Conservation (phyloP, 1,140 invertebrate genomes). For the Drosophila dunni region DNA sequence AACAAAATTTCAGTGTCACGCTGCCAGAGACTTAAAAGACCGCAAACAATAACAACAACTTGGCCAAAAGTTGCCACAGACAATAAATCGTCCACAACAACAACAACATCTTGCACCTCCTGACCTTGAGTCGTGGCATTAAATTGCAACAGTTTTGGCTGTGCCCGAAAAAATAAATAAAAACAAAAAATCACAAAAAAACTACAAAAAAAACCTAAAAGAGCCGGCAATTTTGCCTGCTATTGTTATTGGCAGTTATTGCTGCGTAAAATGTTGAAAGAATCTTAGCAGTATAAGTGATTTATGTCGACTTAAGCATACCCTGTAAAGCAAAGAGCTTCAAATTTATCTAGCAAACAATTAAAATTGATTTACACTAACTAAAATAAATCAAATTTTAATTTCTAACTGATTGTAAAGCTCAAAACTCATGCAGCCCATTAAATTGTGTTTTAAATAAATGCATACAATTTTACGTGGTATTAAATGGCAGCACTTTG, state of each 20-base stretch:
- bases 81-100: conserved; percentile 58
- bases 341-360: background rate
- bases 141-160: conserved; percentile 58
- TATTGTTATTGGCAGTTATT: conserved; percentile 48
- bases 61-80: conserved; percentile 39
- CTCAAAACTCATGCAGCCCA: too few relatives aligned
- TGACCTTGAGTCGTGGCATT: conserved; percentile 68
- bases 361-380: too few relatives aligned
- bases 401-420: too few relatives aligned
- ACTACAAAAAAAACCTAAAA: background rate
- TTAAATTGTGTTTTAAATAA: background rate
- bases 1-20: conserved; percentile 67
- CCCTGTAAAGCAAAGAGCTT: background rate
- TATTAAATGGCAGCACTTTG: conserved; percentile 4
- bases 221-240: conserved; percentile 28
- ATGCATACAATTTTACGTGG: conserved; percentile 23
- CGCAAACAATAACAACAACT: conserved; percentile 42
- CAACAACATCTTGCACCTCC: conserved; percentile 48
- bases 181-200: conserved; percentile 13
- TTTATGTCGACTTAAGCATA: conserved; percentile 25
- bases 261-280: conserved; percentile 61
- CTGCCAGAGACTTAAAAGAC: conserved; percentile 36
- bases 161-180: conserved; percentile 5
- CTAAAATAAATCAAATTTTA: too few relatives aligned
- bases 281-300: conserved; percentile 36